A percentile compares a stretch with the other conserved stretches of the same genome.
These are phyloP conservation scores for Dicyrtoma fusca DNA, from an alignment of 2,888 invertebrate species.

Conservation along the genomic window DNA sequence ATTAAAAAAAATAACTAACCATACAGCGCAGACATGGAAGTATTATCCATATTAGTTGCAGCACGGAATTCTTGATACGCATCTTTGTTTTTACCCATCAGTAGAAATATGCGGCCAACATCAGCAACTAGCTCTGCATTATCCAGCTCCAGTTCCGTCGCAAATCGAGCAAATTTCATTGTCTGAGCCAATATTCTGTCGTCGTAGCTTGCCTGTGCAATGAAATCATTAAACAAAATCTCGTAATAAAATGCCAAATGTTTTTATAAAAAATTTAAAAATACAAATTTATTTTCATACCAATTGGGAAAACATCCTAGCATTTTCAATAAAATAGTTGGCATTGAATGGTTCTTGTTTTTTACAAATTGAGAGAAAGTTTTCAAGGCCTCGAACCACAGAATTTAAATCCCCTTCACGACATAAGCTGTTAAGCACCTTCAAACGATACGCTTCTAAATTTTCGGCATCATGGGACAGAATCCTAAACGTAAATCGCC, in stretches of 20 bases:
- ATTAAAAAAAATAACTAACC: slow-evolving; percentile 50
- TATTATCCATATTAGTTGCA: slow-evolving; percentile 82
- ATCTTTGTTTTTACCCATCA: slow-evolving; percentile 76
- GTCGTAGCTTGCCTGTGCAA: slow-evolving; percentile 58
- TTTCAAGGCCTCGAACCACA: slow-evolving; percentile 71
- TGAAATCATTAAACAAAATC: neutral
- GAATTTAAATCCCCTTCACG: slow-evolving; percentile 77
- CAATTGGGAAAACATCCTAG: slow-evolving; percentile 68
- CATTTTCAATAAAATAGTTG: slow-evolving; percentile 70
- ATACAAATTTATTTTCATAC: slow-evolving; percentile 64
- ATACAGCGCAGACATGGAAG: slow-evolving; percentile 73
- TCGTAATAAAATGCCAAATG: no score
- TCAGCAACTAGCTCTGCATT: slow-evolving; percentile 77
- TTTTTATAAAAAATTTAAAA: neutral
- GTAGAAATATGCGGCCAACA: slow-evolving; percentile 77
- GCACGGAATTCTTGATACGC: slow-evolving; percentile 77
- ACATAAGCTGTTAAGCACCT: slow-evolving; percentile 73
- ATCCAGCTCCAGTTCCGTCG: slow-evolving; percentile 71
- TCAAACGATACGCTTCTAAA: slow-evolving; percentile 70
- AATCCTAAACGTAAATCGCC: slow-evolving; percentile 63
- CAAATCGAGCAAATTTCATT: slow-evolving; percentile 76
- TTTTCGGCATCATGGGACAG: slow-evolving; percentile 73
- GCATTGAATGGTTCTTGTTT: slow-evolving; percentile 77
- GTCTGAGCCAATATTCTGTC: slow-evolving; percentile 73
- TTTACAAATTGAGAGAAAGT: slow-evolving; percentile 70